Percentiles rank a stretch among this genome's conserved stretches.
Conservation (phyloP, 2,888 invertebrate genomes). For the Helobdella robusta region DNA sequence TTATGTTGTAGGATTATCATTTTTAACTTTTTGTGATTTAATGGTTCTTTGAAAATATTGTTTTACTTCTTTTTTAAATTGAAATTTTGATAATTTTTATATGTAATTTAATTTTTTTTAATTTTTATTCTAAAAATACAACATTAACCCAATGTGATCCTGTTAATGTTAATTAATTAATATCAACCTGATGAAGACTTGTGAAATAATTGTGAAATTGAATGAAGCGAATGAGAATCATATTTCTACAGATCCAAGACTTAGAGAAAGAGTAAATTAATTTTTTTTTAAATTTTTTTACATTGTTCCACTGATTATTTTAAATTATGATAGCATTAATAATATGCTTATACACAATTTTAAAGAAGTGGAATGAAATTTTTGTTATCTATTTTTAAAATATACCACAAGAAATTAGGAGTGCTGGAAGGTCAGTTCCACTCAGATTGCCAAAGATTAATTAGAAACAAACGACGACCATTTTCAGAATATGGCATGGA, state of each 20-base stretch:
- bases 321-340: neutral
- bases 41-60: neutral
- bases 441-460: neutral
- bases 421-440: constrained; percentile 19
- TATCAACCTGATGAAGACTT: too few species aligned
- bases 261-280: constrained; percentile 15
- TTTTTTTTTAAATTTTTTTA: neutral
- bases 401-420: constrained; percentile 2
- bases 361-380: neutral
- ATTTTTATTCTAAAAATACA: too few species aligned
- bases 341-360: neutral
- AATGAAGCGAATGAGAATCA: neutral
- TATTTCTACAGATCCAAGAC: constrained; percentile 15
- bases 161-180: too few species aligned
- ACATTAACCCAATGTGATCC: too few species aligned
- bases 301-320: neutral
- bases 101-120: too few species aligned
- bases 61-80: too few species aligned
- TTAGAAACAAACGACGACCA: constrained; percentile 1
- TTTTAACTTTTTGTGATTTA: neutral
- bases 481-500: constrained; percentile 9
- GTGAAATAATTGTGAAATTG: constrained; percentile 10
- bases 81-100: too few species aligned
- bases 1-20: neutral
- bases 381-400: neutral